Evolutionary conservation across 2,888 invertebrate species (phyloP).

Genomic region (Scaptomyza caliginosa): DNA sequence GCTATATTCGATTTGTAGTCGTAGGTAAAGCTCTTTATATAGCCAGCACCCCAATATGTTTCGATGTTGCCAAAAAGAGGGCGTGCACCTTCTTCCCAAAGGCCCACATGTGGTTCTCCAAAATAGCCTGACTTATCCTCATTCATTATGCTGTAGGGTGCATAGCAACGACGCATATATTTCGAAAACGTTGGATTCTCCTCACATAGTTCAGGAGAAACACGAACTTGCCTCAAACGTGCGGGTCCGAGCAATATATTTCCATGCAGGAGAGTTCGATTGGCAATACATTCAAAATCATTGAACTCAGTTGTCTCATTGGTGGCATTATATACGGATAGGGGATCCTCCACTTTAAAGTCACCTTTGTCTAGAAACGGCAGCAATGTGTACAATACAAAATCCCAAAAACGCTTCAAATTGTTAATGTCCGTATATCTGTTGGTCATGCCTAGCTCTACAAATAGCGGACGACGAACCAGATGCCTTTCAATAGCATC

Average conservation of each 20-base stretch:
- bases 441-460: not conserved
- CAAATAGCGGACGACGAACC: not conserved
- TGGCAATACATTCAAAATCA: not conserved
- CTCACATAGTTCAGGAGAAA: not conserved
- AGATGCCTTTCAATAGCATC: not conserved
- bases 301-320: not conserved
- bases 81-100: not conserved
- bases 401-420: constrained; percentile 22
- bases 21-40: constrained; percentile 7
- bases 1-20: not conserved
- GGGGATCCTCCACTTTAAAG: constrained; percentile 1
- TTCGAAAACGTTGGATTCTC: not conserved
- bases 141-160: constrained; percentile 4
- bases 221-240: constrained; percentile 35
- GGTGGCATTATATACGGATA: not conserved
- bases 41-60: constrained; percentile 35
- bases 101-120: not conserved
- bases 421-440: constrained; percentile 1
- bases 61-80: constrained; percentile 14
- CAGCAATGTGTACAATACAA: constrained; percentile 2
- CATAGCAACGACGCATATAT: constrained; percentile 12
- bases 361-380: constrained; percentile 8
- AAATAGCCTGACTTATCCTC: constrained; percentile 6
- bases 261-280: constrained; percentile 20
- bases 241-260: constrained; percentile 42